Percentiles rank a stretch among this genome's conserved stretches.
Evolutionary conservation across 2,888 invertebrate genomes (phyloP).

Genomic region (Yponomeuta malinellus): DNA sequence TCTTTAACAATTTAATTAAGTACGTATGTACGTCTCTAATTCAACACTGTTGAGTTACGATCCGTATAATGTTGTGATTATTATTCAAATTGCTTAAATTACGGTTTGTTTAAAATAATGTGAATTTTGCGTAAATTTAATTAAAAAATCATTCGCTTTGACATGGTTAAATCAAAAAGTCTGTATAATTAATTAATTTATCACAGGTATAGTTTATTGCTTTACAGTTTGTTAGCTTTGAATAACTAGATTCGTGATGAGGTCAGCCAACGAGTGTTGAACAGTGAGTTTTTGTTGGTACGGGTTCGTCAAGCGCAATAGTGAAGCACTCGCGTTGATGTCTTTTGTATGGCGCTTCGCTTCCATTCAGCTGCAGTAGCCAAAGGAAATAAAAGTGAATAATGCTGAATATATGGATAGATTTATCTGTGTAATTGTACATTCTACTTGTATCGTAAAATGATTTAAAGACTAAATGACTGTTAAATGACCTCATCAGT

Average conservation of each 20-base stretch:
- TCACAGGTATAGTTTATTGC: background rate
- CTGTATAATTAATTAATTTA: background rate
- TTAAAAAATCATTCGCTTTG: constrained; percentile 54
- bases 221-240: background rate
- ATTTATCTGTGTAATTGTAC: too few species aligned
- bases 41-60: background rate
- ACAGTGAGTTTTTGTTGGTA: constrained; percentile 19
- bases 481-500: too few species aligned
- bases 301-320: too few species aligned
- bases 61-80: background rate
- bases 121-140: constrained; percentile 18
- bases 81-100: background rate
- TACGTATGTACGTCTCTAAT: background rate
- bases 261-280: background rate
- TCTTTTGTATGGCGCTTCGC: constrained; percentile 41
- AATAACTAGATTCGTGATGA: background rate
- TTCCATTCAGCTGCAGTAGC: background rate
- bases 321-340: constrained; percentile 47
- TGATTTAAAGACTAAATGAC: background rate
- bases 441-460: background rate
- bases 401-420: too few species aligned
- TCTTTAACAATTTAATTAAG: too few species aligned
- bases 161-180: constrained; percentile 56
- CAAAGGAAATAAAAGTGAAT: too few species aligned
- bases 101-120: background rate